Evolutionary conservation across 1,140 invertebrate species (phyloP), one percentile per base, ranked within the genome.

Genomic region (Apis florea): DNA sequence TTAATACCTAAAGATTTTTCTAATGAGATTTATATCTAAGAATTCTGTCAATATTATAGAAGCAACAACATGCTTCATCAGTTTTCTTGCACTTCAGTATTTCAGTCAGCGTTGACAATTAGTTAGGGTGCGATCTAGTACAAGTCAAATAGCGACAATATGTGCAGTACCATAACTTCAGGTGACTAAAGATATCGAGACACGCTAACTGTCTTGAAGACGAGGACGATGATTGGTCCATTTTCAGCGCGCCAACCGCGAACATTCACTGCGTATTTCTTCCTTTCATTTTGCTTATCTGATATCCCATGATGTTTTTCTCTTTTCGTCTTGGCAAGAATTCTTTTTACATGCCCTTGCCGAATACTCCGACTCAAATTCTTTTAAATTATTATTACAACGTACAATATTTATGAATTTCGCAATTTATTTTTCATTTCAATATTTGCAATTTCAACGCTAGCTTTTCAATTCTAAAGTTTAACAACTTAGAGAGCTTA

Each of bases 151-250:
- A 67, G 51, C 53, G 47, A 73, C 24, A 63, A 66, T 83, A 68
- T 51, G 5, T 40, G 31, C 31, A 40, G 31, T 40, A 70, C 47
- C 58, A 64, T 71, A 72, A 81, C 49, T 85, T 24, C 54, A 61
- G 71, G 69, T 80, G 71, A 71, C n/a, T 85, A 80, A 85, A 71
- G 70, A 84, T 69, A 84, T 83, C 64, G 49, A 9, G 68, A 59
- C 70, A 49, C 31, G 58, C 26, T 70, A 74, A 83, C 49, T 31
- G 17, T 40, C 53, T 15, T 15, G 40, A 61, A 76, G 49, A 17
- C 61, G 54, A 51, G 31, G 31, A 40, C 63, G 51, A n/a, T 63
- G 74, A 75, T 84, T 54, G 72, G 59, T 40, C 53, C 78, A n/a
- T 80, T 84, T 72, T 51, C 81, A 21, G 61, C 47, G 31, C 40